These are phyloP conservation scores for Agriopis leucophaearia DNA, from an alignment of 2,888 invertebrate genomes.

Conservation along the genomic window DNA sequence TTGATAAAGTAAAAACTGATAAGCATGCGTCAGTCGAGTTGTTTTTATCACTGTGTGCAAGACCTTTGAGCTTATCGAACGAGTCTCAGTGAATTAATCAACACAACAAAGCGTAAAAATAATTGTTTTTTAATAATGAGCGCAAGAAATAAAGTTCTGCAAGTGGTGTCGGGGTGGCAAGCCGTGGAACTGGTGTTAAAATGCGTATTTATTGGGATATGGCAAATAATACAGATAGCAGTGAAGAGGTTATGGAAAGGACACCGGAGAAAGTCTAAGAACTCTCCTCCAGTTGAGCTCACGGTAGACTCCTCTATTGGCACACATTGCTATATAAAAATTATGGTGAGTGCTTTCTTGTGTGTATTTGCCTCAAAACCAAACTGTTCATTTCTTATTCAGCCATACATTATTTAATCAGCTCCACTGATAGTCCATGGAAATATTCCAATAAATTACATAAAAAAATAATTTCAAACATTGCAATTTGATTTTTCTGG, in stretches of 20 bases:
- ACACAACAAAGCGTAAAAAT: constrained; percentile 11
- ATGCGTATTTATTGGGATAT: constrained; percentile 71
- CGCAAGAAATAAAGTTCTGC: constrained; percentile 64
- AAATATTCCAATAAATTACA: no score
- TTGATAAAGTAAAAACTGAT: constrained; percentile 51
- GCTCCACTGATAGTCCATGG: no score
- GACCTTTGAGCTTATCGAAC: constrained; percentile 65
- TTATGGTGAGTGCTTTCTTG: constrained; percentile 65
- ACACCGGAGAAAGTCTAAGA: constrained; percentile 66
- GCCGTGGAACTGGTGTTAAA: constrained; percentile 72
- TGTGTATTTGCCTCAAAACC: neutral
- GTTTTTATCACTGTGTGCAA: constrained; percentile 53
- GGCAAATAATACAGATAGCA: constrained; percentile 71
- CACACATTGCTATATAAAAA: constrained; percentile 79
- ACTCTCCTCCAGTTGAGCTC: constrained; percentile 66
- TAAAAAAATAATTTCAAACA: no score
- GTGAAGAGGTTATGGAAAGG: constrained; percentile 78
- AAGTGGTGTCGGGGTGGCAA: constrained; percentile 73
- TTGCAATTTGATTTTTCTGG: no score
- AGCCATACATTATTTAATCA: no score
- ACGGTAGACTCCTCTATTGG: constrained; percentile 78
- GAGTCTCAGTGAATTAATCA: constrained; percentile 32
- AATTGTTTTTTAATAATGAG: constrained; percentile 57
- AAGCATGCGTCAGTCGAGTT: constrained; percentile 52
- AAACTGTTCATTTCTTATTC: neutral